phyloP scores from a whole-genome alignment of 2,113 vertebrate species.

The Proteles cristata region DNA sequence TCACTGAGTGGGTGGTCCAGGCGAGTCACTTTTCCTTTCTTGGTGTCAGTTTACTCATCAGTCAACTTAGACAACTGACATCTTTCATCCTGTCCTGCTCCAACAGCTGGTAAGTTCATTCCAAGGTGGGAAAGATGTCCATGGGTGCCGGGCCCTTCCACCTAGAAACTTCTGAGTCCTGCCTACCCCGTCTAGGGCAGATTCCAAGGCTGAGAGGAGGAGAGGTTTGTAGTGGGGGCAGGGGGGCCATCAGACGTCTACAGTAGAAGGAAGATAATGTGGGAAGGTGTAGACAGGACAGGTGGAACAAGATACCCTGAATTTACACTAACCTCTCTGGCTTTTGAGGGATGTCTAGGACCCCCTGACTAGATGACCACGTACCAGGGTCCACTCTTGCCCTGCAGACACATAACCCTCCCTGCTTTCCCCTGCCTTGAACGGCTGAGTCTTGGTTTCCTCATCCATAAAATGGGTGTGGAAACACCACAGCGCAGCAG shows the following conservation, averaged over 20 bases:
- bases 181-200: not conserved
- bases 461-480: not conserved
- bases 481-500: not conserved
- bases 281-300: not conserved
- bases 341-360: not conserved
- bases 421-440: not conserved
- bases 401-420: not conserved
- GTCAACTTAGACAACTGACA: not conserved
- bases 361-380: too few relatives aligned
- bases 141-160: not conserved
- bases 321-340: not conserved
- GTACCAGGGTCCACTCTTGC: not conserved
- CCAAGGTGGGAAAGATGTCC: not conserved
- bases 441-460: not conserved
- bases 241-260: not conserved
- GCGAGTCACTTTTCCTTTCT: not conserved
- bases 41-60: not conserved
- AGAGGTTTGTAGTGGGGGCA: not conserved
- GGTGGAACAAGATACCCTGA: not conserved
- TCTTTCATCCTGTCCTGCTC: not conserved
- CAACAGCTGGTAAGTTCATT: not conserved
- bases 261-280: rapidly evolving
- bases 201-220: not conserved
- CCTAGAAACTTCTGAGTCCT: not conserved
- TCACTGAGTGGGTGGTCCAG: not conserved